Percentiles rank a stretch among this genome's conserved stretches.
These are phyloP conservation scores for Phataginus tricuspis DNA, from an alignment of 2,797 vertebrate species.

Conservation along the genomic window DNA sequence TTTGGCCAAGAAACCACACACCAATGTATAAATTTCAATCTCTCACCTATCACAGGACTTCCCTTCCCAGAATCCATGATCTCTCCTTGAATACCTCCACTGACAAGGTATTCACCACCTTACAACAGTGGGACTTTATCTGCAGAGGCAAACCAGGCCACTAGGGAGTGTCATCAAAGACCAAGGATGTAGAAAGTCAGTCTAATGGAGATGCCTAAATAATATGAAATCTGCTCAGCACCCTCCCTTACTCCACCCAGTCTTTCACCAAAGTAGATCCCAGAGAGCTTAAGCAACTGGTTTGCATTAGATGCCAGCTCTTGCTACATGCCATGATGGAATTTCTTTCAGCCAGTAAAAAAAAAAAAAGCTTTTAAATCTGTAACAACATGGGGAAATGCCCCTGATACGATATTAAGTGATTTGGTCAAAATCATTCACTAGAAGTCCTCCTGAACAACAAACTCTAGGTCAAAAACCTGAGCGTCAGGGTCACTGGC, in stretches of 20 bases:
- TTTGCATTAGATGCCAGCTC: conserved; percentile 55
- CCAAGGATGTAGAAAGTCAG: conserved; percentile 53
- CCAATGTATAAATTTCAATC: conserved; percentile 11
- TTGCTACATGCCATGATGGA: conserved; percentile 34
- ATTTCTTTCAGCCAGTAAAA: conserved; percentile 10
- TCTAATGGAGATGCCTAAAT: conserved; percentile 68
- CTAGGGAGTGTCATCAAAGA: conserved; percentile 60
- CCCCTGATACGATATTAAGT: neutral
- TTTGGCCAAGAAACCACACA: neutral
- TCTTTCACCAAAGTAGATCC: conserved; percentile 60
- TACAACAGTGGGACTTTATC: conserved; percentile 22
- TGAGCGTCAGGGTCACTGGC: neutral
- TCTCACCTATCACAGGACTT: conserved; percentile 71
- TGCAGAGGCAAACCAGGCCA: conserved; percentile 65
- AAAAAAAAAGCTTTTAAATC: conserved; percentile 2
- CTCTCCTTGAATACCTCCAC: conserved; percentile 57
- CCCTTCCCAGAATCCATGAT: conserved; percentile 67
- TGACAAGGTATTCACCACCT: conserved; percentile 44
- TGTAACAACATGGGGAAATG: conserved; percentile 16
- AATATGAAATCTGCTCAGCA: conserved; percentile 41
- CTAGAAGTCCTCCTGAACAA: neutral
- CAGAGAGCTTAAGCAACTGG: conserved; percentile 33
- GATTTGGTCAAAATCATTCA: conserved; percentile 28
- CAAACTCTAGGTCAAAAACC: neutral
- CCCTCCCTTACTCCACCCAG: conserved; percentile 68